Evolutionary conservation across 1,140 invertebrate species (phyloP), one percentile per base, ranked within the genome.

Genomic region (Cardiocondyla obscurior): DNA sequence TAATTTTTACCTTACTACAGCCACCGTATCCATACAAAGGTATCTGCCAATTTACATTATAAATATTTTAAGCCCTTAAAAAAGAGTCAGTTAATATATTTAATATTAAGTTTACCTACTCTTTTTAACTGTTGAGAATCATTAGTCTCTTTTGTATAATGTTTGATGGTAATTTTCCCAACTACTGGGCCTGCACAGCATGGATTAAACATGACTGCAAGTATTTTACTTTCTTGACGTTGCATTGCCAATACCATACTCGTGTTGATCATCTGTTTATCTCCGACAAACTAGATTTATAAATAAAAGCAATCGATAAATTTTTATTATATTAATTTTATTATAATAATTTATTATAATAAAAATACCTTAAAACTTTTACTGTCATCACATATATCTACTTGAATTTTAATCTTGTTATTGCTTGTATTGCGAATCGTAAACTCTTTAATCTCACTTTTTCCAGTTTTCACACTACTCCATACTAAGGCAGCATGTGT

Each of bases 21-120:
- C 95, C 95, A 16, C 95, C 95, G 83, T 95, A 95, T 19, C 94
- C 95, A 84, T 91, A 94, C 19, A 95, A 88, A 53, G 86, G 86
- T 51, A 94, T 90, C 92, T 90, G 88, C 53, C 69, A 84, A 87
- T 85, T 14, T 33, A 8, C 36, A 84, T 57, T 25, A 1, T 39
- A 14, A 28, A 19, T 30, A 72, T 46, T 70, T 0, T 7, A n/a
- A n/a, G n/a, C 36, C 42, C 22, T 74, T 6, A 0, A 51, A 76
- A 62, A 53, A 57, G 44, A 14, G 36, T 74, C 57, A 65, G 19
- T 12, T 64, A 69, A 28, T 33, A 57, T n/a, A 2, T 55, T 53
- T 3, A 30, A 8, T 8, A 30, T 33, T 46, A 84, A 62, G 42
- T 49, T 79, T 81, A 90, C 79, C 81, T 85, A 93, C 93, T 30